These are phyloP conservation scores for Melanotus villosus DNA, from an alignment of 2,888 invertebrate genomes.

Conservation along the genomic window DNA sequence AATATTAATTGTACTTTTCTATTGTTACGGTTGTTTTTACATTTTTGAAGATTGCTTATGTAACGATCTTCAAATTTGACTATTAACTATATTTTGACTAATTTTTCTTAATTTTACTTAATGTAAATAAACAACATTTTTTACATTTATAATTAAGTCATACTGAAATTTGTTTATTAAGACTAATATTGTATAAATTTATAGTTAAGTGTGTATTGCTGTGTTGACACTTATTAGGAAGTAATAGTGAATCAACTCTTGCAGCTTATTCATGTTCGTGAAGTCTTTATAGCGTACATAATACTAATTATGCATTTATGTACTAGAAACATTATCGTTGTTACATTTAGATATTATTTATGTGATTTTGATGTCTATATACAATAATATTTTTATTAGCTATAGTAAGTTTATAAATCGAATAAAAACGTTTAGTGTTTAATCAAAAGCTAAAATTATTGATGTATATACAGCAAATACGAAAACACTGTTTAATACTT, in stretches of 20 bases:
- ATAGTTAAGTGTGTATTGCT: conserved; percentile 45
- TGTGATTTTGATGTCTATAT: conserved; percentile 64
- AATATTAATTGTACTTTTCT: conserved; percentile 5
- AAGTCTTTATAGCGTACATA: conserved; percentile 58
- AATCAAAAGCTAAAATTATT: conserved; percentile 41
- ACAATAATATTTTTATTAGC: conserved; percentile 55
- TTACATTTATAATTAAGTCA: conserved; percentile 43
- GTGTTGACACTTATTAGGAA: conserved; percentile 51
- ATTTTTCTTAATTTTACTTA: conserved; percentile 55
- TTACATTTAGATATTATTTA: conserved; percentile 66
- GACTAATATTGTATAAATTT: conserved; percentile 45
- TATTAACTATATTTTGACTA: conserved; percentile 3
- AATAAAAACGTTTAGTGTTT: conserved; percentile 44
- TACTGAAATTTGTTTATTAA: conserved; percentile 33
- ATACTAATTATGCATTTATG: conserved; percentile 61
- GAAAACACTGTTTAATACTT: conserved; percentile 31
- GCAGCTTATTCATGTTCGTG: conserved; percentile 62
- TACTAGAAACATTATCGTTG: conserved; percentile 63
- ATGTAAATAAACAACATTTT: conserved; percentile 56
- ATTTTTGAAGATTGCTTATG: not conserved
- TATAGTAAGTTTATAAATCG: conserved; percentile 52
- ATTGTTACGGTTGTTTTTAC: conserved; percentile 14
- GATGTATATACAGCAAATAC: conserved; percentile 43
- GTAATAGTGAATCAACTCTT: conserved; percentile 42
- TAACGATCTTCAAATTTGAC: not conserved